These are phyloP conservation scores for Sparus aurata DNA, from an alignment of 2,797 vertebrate species.

Conservation along the genomic window DNA sequence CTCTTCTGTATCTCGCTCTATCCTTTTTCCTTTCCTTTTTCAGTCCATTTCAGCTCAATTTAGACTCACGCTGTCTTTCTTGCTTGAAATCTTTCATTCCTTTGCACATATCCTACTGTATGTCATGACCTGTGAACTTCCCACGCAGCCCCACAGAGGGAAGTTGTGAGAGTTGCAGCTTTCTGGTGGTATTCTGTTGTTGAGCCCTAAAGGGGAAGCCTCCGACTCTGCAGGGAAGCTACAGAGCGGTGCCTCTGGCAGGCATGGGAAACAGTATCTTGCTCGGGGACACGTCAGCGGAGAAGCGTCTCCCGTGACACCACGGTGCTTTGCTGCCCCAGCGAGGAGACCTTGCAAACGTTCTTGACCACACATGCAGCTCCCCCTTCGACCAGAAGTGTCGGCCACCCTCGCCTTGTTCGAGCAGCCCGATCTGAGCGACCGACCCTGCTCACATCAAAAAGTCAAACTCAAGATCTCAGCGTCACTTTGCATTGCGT, in stretches of 20 bases:
- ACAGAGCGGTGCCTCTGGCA: slow-evolving; percentile 43
- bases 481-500: neutral
- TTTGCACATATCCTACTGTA: slow-evolving; percentile 16
- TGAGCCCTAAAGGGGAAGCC: slow-evolving; percentile 37
- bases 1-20: neutral
- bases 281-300: slow-evolving; percentile 49
- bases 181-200: slow-evolving; percentile 28
- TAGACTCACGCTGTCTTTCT: slow-evolving; percentile 6
- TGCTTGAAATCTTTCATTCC: slow-evolving; percentile 2
- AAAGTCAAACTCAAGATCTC: neutral
- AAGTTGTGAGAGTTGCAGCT: slow-evolving; percentile 19
- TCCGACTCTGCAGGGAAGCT: slow-evolving; percentile 21
- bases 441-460: neutral
- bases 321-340: neutral
- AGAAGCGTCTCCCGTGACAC: neutral
- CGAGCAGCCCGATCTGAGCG: neutral
- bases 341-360: slow-evolving; percentile 17
- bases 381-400: neutral
- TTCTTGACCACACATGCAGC: slow-evolving; percentile 1
- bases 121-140: slow-evolving; percentile 31
- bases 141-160: slow-evolving; percentile 12
- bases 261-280: slow-evolving; percentile 22
- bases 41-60: slow-evolving; percentile 21
- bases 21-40: neutral
- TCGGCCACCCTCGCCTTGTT: neutral